Conservation (phyloP, 2,113 vertebrate species). For the Corydoras maculifer region DNA sequence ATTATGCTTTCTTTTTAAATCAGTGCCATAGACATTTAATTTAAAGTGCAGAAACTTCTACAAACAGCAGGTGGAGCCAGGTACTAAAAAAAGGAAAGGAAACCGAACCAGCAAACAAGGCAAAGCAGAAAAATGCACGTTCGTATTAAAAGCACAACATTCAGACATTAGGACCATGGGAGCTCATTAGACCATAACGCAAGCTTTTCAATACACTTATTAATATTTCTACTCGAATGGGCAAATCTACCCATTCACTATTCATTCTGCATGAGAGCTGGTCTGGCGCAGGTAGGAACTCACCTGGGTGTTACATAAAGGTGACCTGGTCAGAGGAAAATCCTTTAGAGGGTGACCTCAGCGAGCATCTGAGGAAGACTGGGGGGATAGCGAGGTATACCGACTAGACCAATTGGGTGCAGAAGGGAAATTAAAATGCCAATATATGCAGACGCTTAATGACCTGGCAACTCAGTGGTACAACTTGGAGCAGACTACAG, state of each 20-base stretch:
- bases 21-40: not conserved
- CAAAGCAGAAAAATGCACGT: constrained; percentile 46
- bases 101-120: constrained; percentile 39
- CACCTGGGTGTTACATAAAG: constrained; percentile 64
- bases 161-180: constrained; percentile 25
- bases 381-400: constrained; percentile 45
- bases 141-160: constrained; percentile 28
- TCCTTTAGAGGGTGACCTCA: constrained; percentile 62
- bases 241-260: constrained; percentile 28
- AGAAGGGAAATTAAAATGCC: constrained; percentile 33
- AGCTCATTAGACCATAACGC: constrained; percentile 17
- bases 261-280: constrained; percentile 35
- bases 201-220: constrained; percentile 34
- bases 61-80: constrained; percentile 61
- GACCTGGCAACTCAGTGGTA: constrained; percentile 31
- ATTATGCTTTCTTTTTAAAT: constrained; percentile 12
- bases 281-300: constrained; percentile 54
- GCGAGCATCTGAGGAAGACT: constrained; percentile 56
- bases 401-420: constrained; percentile 55
- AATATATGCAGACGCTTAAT: constrained; percentile 36
- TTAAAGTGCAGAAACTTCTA: constrained; percentile 4
- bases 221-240: constrained; percentile 21
- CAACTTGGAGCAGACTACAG: not conserved
- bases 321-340: constrained; percentile 58
- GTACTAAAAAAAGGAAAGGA: constrained; percentile 47